Evolutionary conservation across 2,888 invertebrate species (phyloP).

Genomic region (Tillus elongatus): DNA sequence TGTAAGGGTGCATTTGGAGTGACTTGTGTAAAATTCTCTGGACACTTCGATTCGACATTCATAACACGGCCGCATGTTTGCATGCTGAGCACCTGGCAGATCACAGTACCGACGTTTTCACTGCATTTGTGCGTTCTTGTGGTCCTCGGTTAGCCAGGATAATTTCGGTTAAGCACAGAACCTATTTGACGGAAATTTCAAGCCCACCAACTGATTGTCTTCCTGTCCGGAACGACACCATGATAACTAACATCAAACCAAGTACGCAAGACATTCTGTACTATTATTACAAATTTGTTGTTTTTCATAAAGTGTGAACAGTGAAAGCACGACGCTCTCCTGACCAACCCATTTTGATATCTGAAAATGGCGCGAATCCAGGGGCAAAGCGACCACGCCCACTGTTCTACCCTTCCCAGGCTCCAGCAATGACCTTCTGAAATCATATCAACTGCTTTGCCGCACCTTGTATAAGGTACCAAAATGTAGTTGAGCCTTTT

Average conservation of each 20-base stretch:
- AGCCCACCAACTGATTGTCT: slow-evolving; percentile 2
- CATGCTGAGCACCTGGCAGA: not conserved
- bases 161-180: slow-evolving; percentile 1
- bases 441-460: not conserved
- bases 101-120: not conserved
- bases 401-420: not conserved
- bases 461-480: slow-evolving; percentile 4
- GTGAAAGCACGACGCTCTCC: slow-evolving; percentile 3
- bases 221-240: slow-evolving; percentile 2
- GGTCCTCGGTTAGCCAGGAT: not conserved
- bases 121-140: slow-evolving; percentile 1
- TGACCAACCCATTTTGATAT: not conserved
- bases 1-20: slow-evolving; percentile 2
- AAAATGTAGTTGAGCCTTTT: too few species aligned
- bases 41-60: not conserved
- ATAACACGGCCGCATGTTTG: not conserved
- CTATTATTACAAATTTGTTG: not conserved
- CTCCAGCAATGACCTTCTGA: not conserved
- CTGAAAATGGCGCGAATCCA: not conserved
- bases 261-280: not conserved
- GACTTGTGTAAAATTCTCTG: slow-evolving; percentile 2
- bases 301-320: not conserved
- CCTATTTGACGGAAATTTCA: not conserved
- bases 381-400: not conserved
- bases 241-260: slow-evolving; percentile 2